phyloP scores from a whole-genome alignment of 2,113 vertebrate genomes.

The Ariopsis seemanni region DNA sequence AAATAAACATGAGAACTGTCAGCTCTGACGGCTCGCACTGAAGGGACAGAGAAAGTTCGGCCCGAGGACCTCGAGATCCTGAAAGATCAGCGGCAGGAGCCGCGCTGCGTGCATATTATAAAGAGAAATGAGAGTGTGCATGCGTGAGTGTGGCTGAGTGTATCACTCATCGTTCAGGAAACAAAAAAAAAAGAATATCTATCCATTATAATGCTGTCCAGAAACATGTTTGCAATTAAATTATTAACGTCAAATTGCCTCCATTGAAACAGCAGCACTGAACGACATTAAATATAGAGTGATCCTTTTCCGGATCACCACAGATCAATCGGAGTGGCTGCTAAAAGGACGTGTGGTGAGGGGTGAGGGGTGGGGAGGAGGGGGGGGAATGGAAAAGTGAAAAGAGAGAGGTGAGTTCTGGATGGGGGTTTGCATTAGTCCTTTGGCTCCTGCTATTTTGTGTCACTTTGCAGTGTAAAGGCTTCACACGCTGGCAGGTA shows the following conservation, averaged over 20 bases:
- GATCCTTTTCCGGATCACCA: constrained; percentile 64
- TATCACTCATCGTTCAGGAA: constrained; percentile 60
- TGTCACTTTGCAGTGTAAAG: constrained; percentile 63
- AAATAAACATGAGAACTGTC: constrained; percentile 99
- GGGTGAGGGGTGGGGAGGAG: constrained; percentile 6
- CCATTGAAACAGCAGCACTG: constrained; percentile 57
- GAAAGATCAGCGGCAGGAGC: constrained; percentile 75
- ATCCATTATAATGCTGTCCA: constrained; percentile 12
- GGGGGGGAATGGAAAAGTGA: constrained; percentile 44
- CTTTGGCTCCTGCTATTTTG: constrained; percentile 62
- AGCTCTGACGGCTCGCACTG: constrained; percentile 82
- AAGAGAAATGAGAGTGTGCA: constrained; percentile 42
- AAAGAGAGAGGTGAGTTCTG: constrained; percentile 32
- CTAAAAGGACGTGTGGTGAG: constrained; percentile 60
- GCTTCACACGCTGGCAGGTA: constrained; percentile 61
- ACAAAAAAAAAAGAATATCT: constrained; percentile 34
- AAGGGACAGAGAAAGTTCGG: constrained; percentile 83
- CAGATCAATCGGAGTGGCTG: constrained; percentile 63
- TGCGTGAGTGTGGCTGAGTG: constrained; percentile 8
- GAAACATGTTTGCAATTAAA: constrained; percentile 67
- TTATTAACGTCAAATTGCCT: constrained; percentile 69
- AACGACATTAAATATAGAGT: constrained; percentile 69
- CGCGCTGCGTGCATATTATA: constrained; percentile 53
- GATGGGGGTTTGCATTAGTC: constrained; percentile 59
- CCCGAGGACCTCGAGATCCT: constrained; percentile 80